Conservation (phyloP, 2,888 invertebrate species). For the Eristalinus aeneus region DNA sequence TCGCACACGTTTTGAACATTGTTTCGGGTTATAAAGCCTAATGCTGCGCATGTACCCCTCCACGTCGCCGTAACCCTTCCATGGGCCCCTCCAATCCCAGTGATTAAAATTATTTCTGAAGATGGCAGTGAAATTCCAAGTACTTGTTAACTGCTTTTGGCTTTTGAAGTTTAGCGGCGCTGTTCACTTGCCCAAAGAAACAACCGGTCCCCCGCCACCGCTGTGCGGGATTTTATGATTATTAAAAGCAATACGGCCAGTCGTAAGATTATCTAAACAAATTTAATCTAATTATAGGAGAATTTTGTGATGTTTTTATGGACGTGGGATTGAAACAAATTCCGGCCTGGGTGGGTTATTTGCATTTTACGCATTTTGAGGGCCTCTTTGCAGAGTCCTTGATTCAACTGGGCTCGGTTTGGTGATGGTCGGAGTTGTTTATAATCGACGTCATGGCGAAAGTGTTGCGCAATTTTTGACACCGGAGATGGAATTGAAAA, state of each 20-base stretch:
- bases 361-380: neutral
- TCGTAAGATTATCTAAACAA: constrained; percentile 10
- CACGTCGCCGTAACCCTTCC: neutral
- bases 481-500: neutral
- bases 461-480: neutral
- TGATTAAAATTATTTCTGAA: neutral
- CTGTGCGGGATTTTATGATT: neutral
- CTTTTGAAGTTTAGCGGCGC: neutral
- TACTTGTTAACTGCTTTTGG: neutral
- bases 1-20: constrained; percentile 4
- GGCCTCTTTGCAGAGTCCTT: neutral
- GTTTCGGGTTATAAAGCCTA: neutral
- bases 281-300: constrained; percentile 19
- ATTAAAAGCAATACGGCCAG: neutral
- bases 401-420: neutral
- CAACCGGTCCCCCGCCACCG: neutral
- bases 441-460: neutral
- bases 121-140: neutral
- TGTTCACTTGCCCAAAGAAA: neutral
- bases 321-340: neutral
- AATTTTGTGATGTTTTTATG: neutral
- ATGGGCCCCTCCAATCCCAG: neutral
- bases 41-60: neutral
- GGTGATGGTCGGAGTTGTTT: neutral
- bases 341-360: neutral